Base-by-base conservation (phyloP, 2,113 vertebrate species). In the Alethe diademata region DNA sequence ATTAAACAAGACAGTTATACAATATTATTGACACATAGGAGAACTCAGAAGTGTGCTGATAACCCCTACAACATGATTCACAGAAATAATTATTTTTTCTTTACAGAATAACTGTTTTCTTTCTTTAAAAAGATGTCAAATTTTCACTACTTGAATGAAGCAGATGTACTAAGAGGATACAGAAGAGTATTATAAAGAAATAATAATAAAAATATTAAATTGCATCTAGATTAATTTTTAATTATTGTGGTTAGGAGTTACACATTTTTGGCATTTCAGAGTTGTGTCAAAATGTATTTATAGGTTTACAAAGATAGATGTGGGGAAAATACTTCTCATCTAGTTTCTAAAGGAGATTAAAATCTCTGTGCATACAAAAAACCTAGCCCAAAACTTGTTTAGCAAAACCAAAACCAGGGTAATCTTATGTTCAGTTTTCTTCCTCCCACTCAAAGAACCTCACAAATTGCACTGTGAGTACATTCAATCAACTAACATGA, bases 281-380 rank as follows among this genome's bases (percentile, higher is more conserved):
- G 8, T 47, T 56, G 4, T 26, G 7, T n/a, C 51, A 70, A 69
- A 94, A 42, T 28, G 4, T 29, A 40, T 86, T 71, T 24, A 33
- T 56, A 76, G 35, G 5, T 58, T 84, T 81, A 3, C 17, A 74
- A 74, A 33, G 19, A 40, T 40, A 9, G 9, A 0, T 1, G 0
- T 65, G 10, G 36, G 14, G 8, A 81, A 84, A 70, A 58, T 45
- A 38, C 6, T 35, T 22, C 38, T 9, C 10, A 16, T 40, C 24
- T 72, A 18, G 14, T 58, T 80, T 50, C 24, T 74, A 78, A 78
- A 81, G 29, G 11, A 75, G 42, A 29, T 58, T n/a, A 71, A 86
- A 90, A 78, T 57, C 12, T 69, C 29, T 95, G 18, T 65, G 14
- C 14, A 6, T 40, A 22, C 11, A 51, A 79, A 65, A 54, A 31